Base-by-base conservation (phyloP, 1,140 invertebrate species). In the Caenorhabditis briggsae region DNA sequence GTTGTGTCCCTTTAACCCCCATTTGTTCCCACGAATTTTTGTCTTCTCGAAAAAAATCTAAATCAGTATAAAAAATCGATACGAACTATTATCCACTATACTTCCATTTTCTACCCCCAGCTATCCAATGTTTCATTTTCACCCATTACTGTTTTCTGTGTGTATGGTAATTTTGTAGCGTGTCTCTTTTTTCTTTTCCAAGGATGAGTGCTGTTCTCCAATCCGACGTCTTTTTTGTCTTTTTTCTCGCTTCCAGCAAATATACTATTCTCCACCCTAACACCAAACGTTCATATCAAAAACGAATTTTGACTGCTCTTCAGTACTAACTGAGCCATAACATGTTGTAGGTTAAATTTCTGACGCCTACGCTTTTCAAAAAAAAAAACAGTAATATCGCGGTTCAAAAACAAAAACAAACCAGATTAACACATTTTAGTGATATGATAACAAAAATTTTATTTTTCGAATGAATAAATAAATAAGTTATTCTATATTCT, bases 101-200 rank as follows among this genome's bases (percentile, higher is more conserved):
- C 16, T 16, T 53, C 16, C 50, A 2, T 53, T 53, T 53, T 53
- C 2, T 8, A 11, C 16, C 50, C 16, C 16, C 50, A 11, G 0
- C 50, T 53, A 33, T 33, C 33, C 50, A 14, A 53, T 53, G 5
- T 53, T 16, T 2, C 6, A 11, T 53, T 53, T 53, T 11, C 16
- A 14, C 50, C 16, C 5, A 8, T 16, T 16, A 14, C 16, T 16
- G 2, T 16, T 53, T 53, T 53, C 16, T 53, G 50, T 14, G 50
- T 53, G 50, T 53, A 78, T 78, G 70, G 70, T 78, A 78, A 53
- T 78, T 50, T 78, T n/a, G 70, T 78, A 53, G 70, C 70, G 46
- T 78, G 70, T 70, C 41, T 46, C 11, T 33, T 33, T 33, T 33
- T 33, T 3, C 33, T 33, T 33, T 33, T 33, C 33, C 33, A 78